Evolutionary conservation across 1,140 invertebrate genomes (phyloP).

Genomic region (Lutraria rhynchaena): DNA sequence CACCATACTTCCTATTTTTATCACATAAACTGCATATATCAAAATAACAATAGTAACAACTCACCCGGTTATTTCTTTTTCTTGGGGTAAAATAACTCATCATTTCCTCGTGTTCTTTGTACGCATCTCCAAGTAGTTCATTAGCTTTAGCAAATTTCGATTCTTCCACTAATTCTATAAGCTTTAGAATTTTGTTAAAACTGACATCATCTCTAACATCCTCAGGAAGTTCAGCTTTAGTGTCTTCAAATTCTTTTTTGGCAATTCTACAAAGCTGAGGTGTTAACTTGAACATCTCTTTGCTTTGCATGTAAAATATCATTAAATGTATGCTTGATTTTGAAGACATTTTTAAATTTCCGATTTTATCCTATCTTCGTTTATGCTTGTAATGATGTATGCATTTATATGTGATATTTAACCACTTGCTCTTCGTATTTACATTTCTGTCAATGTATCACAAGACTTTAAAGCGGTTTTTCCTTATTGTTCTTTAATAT

Average conservation of each 20-base stretch:
- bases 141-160: conserved; percentile 37
- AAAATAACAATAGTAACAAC: too few species aligned
- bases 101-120: conserved; percentile 54
- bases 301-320: conserved; percentile 54
- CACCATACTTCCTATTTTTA: too few species aligned
- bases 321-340: conserved; percentile 34
- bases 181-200: conserved; percentile 41
- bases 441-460: too few species aligned
- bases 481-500: too few species aligned
- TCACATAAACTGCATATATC: too few species aligned
- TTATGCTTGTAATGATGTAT: too few species aligned
- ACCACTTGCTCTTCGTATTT: too few species aligned
- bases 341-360: conserved; percentile 46
- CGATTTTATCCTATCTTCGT: too few species aligned
- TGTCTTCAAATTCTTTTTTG: conserved; percentile 33
- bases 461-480: too few species aligned
- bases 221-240: background rate
- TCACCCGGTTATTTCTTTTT: background rate
- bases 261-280: conserved; percentile 44
- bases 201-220: conserved; percentile 36
- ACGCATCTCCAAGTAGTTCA: conserved; percentile 46
- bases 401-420: too few species aligned
- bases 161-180: conserved; percentile 45
- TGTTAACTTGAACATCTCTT: conserved; percentile 51
- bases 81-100: conserved; percentile 31